Base-by-base conservation (phyloP, 2,797 vertebrate species). In the Balearica regulorum region DNA sequence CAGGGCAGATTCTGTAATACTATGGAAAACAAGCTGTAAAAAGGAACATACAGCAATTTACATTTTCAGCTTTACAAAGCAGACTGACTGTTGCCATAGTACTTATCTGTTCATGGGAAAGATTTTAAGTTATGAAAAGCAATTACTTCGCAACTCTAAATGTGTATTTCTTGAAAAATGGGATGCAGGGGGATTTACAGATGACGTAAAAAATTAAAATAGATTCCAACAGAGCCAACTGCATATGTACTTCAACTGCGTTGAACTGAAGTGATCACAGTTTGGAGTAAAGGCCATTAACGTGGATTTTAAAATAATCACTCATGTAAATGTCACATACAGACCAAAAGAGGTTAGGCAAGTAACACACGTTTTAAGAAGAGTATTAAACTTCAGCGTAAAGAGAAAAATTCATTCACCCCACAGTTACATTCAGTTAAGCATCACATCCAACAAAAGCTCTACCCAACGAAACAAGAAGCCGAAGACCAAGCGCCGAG, bases 341-440 rank as follows among this genome's bases (percentile, higher is more conserved):
- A 84, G 80, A 78, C 88, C 90, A 79, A 21, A 65, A 82, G 76
- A 88, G 77, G 48, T 82, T 22, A 89, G 93, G 91, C 91, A 87
- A 92, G 77, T 87, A 92, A 76, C 20, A 66, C 35, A 20, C 39
- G 6, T 35, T 68, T 53, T 39, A 60, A 84, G 78, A 60, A 71
- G 35, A 87, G 72, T 54, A 46, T 60, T 51, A 69, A 72, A 71
- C 87, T 90, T 93, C 62, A 84, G 90, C 73, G 41, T 19, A 37
- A 87, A 77, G 69, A 85, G 84, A 64, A 85, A 89, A 92, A 78
- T 5, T n/a, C 96, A 73, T 18, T 43, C 10, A 44, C 58, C 66
- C 60, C 83, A 53, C 70, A 57, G 79, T 84, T 90, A 90, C 93
- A 92, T 94, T 96, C 90, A 93, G 78, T 80, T 24, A 78, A 94